A percentile compares a stretch with the other conserved stretches of the same genome.
Conservation (phyloP, 2,797 vertebrate species). For the Poecilia picta region DNA sequence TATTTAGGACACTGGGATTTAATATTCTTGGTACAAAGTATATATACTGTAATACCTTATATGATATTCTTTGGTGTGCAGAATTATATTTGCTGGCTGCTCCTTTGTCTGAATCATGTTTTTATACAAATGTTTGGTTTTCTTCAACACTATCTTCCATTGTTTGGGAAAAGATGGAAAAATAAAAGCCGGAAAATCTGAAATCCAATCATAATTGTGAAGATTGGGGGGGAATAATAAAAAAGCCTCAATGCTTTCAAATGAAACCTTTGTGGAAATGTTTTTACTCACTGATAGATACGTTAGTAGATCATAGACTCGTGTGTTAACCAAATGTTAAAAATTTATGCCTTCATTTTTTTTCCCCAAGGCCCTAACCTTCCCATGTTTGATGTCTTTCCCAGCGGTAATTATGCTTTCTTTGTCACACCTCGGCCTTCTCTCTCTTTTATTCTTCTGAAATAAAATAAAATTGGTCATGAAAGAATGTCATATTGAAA, state of each 20-base stretch:
- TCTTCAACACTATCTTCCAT: neutral
- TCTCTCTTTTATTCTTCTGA: slow-evolving; percentile 1
- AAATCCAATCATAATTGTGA: slow-evolving; percentile 19
- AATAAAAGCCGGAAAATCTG: slow-evolving; percentile 1
- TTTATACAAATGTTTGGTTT: neutral
- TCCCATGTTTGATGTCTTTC: neutral
- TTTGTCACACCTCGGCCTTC: slow-evolving; percentile 8
- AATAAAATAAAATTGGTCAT: neutral
- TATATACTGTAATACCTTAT: neutral
- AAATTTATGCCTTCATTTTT: neutral
- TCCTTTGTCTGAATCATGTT: neutral
- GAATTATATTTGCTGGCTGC: neutral
- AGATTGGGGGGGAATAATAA: neutral
- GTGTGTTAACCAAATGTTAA: neutral
- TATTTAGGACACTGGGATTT: neutral
- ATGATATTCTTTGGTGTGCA: neutral
- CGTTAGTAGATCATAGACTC: neutral
- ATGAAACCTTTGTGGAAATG: slow-evolving; percentile 5
- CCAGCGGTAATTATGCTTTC: neutral
- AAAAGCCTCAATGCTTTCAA: neutral
- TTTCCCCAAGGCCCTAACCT: slow-evolving; percentile 7
- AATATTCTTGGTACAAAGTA: neutral
- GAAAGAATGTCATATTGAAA: neutral
- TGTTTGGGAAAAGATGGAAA: neutral
- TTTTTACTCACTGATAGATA: neutral